Base-by-base conservation (phyloP, 2,113 vertebrate species). In the Antechinus flavipes region DNA sequence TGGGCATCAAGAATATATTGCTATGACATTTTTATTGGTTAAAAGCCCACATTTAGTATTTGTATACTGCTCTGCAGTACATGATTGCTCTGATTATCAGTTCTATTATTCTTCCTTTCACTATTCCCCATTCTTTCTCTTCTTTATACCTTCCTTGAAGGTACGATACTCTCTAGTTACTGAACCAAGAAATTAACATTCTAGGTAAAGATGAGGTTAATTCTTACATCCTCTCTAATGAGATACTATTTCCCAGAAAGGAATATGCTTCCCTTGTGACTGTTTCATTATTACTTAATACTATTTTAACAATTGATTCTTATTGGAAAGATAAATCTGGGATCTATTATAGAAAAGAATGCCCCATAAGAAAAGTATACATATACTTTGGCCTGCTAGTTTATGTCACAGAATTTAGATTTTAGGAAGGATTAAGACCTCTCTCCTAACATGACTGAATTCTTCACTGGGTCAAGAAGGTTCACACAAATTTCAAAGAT, bases 231-330 rank as follows among this genome's bases (percentile, higher is more conserved):
- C 96, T 92, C 93, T 26, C 76, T 90, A 54, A 56, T 89, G 10
- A 91, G 84, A 8, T 95, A 68, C 76, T 91, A 56, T 49, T 95
- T 25, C 94, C 91, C 92, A 35, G 52, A 94, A 30, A 42, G 56
- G 26, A 4, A 92, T n/a, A 50, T 0, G 90, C 24, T 94, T 68
- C 91, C 76, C 22, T 68, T 94, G 90, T 46, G 30, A 95, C 50
- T 54, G 8, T 1, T 42, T 24, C 89, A 90, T 30, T 58, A 2
- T 1, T 8, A 68, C 52, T 94, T 12, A 93, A 14, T 93, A 54
- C 42, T 52, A 54, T 58, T 42, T 61, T 1, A 7, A 91, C 49
- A 95, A 93, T 90, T 42, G 92, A 2, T 89, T 91, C 92, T 46
- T 11, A 93, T 27, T 93, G 25, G 53, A n/a, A 46, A 94, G 54